phyloP scores from a whole-genome alignment of 2,888 invertebrate species.

The Heliconius sara region DNA sequence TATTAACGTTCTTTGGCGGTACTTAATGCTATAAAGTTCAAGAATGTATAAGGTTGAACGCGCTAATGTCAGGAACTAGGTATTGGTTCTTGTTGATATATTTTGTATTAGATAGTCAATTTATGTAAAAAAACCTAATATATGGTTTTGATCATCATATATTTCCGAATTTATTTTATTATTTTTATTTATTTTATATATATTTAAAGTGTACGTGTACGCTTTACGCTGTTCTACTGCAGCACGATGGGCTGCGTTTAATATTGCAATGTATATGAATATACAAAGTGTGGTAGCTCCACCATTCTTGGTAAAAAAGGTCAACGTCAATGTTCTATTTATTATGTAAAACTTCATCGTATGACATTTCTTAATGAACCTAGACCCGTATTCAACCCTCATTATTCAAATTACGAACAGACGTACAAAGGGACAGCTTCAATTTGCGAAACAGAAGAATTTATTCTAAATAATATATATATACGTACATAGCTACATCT shows the following conservation, averaged over 20 bases:
- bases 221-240: too few species aligned
- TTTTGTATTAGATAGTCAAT: background rate
- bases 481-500: background rate
- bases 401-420: conserved; percentile 33
- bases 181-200: too few species aligned
- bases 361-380: conserved; percentile 19
- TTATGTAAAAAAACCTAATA: background rate
- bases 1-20: too few species aligned
- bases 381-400: conserved; percentile 21
- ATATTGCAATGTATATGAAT: background rate
- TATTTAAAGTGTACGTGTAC: too few species aligned
- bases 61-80: too few species aligned
- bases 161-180: too few species aligned
- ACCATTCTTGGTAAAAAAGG: background rate
- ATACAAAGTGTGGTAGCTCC: background rate
- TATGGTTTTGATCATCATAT: too few species aligned
- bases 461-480: conserved; percentile 15
- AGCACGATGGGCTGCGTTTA: too few species aligned
- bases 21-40: background rate
- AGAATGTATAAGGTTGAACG: background rate
- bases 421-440: conserved; percentile 24
- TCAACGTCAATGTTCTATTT: background rate
- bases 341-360: background rate
- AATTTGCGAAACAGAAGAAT: conserved; percentile 6
- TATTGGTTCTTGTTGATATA: too few species aligned